phyloP scores from a whole-genome alignment of 2,113 vertebrate genomes.

The Bothrops jararaca region DNA sequence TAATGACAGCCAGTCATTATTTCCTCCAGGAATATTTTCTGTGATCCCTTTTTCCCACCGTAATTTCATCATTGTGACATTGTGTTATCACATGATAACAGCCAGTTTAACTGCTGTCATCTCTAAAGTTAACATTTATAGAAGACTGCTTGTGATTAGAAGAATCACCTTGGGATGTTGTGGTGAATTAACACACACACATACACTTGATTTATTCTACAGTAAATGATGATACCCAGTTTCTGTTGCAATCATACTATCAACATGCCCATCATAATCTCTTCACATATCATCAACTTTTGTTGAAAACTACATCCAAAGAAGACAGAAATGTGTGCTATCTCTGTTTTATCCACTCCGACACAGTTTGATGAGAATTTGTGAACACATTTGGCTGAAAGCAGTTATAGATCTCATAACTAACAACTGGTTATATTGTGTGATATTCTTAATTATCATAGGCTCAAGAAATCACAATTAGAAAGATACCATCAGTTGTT shows the following conservation, averaged over 20 bases:
- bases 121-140: conserved; percentile 8
- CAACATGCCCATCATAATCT: neutral
- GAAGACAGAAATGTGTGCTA: neutral
- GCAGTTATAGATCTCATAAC: neutral
- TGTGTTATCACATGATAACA: conserved; percentile 20
- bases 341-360: neutral
- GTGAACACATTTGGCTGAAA: neutral
- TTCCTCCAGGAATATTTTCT: conserved; percentile 20
- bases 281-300: neutral
- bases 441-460: neutral
- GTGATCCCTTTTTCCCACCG: conserved; percentile 13
- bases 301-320: neutral
- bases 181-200: neutral
- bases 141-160: neutral
- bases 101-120: conserved; percentile 15
- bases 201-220: neutral
- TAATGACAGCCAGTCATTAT: conserved; percentile 12
- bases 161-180: conserved; percentile 6
- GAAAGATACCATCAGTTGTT: neutral
- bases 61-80: conserved; percentile 6
- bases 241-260: neutral
- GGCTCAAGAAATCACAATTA: neutral
- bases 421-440: neutral
- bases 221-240: neutral
- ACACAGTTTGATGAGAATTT: neutral